These are phyloP conservation scores for Sinopyrophorus schimmeli DNA, from an alignment of 2,888 invertebrate species.

Conservation along the genomic window DNA sequence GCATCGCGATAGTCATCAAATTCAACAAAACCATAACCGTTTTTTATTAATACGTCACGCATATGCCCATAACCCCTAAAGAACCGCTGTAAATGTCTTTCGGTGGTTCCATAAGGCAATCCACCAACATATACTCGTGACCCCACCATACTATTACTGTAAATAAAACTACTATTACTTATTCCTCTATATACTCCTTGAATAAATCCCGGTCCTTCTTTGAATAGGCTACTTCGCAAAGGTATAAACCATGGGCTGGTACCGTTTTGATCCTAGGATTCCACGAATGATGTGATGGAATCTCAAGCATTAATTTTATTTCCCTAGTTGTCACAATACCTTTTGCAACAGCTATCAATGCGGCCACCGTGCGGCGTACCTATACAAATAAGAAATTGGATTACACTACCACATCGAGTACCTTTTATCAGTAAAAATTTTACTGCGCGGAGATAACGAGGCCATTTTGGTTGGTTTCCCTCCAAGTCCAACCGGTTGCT, in stretches of 20 bases:
- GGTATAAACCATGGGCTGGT: conserved; percentile 73
- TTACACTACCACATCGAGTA: conserved; percentile 41
- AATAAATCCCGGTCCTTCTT: conserved; percentile 59
- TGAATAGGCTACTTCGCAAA: conserved; percentile 72
- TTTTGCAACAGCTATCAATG: conserved; percentile 65
- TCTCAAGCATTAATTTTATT: conserved; percentile 75
- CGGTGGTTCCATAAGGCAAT: conserved; percentile 73
- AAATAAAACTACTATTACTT: conserved; percentile 31
- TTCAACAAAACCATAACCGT: conserved; percentile 88
- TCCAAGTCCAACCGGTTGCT: conserved; percentile 47
- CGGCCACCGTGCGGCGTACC: conserved; percentile 78
- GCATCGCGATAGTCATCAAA: conserved; percentile 98
- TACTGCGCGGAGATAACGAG: conserved; percentile 39
- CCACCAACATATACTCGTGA: conserved; percentile 79
- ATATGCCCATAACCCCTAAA: conserved; percentile 80
- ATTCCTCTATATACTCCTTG: conserved; percentile 37
- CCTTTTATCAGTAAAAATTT: conserved; percentile 39
- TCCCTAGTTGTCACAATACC: conserved; percentile 66
- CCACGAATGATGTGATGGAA: conserved; percentile 76
- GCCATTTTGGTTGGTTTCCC: conserved; percentile 54
- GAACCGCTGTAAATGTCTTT: conserved; percentile 80
- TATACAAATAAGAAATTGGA: conserved; percentile 53
- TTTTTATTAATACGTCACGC: conserved; percentile 77
- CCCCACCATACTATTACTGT: conserved; percentile 66
- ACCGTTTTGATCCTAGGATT: conserved; percentile 55